Evolutionary conservation across 2,113 vertebrate genomes (phyloP).

Genomic region (Syngnathoides biaculeatus): DNA sequence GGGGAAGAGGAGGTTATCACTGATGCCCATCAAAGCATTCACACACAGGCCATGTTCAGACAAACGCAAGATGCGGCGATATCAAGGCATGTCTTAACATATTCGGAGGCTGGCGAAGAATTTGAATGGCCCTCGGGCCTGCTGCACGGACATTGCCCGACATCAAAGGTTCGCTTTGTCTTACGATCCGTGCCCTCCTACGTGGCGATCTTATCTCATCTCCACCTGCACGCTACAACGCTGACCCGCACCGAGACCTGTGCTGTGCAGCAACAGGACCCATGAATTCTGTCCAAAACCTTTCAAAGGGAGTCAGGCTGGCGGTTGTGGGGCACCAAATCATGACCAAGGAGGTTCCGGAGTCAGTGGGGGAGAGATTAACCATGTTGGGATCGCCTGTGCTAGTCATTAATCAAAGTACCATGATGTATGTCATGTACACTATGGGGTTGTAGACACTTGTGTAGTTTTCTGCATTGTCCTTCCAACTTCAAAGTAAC

Average conservation of each 20-base stretch:
- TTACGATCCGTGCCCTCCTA: conserved; percentile 29
- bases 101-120: conserved; percentile 38
- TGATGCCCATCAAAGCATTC: conserved; percentile 50
- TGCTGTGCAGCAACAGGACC: conserved; percentile 37
- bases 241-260: conserved; percentile 75
- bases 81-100: conserved; percentile 54
- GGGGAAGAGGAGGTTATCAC: conserved; percentile 39
- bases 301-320: neutral
- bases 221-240: conserved; percentile 84
- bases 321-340: conserved; percentile 44
- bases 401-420: conserved; percentile 35
- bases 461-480: neutral
- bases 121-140: conserved; percentile 37
- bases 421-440: conserved; percentile 21
- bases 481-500: neutral
- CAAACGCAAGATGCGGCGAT: conserved; percentile 49
- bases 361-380: conserved; percentile 54
- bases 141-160: conserved; percentile 36
- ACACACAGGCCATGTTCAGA: conserved; percentile 24
- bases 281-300: conserved; percentile 41
- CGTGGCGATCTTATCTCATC: conserved; percentile 87
- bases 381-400: conserved; percentile 17
- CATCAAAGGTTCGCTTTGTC: conserved; percentile 44
- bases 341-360: conserved; percentile 63
- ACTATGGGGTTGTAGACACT: neutral